These are phyloP conservation scores for Tachuris rubrigastra DNA, from an alignment of 2,113 vertebrate species.

Conservation along the genomic window DNA sequence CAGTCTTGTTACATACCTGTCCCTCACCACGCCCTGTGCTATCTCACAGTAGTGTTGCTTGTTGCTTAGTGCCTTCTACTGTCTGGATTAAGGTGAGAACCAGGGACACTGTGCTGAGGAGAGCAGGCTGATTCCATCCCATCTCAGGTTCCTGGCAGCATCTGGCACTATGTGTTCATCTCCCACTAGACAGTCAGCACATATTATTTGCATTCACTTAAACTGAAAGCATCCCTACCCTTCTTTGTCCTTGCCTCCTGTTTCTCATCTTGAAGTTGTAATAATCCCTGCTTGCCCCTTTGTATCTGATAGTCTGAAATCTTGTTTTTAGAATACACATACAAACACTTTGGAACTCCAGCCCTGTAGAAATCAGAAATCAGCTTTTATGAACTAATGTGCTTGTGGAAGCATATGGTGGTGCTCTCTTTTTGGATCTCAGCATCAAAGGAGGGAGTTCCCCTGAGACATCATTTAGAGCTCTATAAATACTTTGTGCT, in stretches of 20 bases:
- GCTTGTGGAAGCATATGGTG: background rate
- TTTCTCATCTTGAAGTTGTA: background rate
- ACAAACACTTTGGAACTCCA: background rate
- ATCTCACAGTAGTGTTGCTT: background rate
- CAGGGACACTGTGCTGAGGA: background rate
- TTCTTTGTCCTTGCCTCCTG: background rate
- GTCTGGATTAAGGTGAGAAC: background rate
- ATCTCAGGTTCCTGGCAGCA: background rate
- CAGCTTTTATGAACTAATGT: background rate
- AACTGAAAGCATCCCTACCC: background rate
- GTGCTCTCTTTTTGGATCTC: background rate
- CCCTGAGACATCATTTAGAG: background rate
- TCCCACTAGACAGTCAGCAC: background rate
- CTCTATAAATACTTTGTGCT: background rate
- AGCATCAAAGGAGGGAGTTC: background rate
- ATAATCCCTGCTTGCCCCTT: background rate
- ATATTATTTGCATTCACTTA: background rate
- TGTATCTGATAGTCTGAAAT: background rate
- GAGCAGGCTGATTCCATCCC: background rate
- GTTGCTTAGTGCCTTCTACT: background rate
- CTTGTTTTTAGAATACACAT: background rate
- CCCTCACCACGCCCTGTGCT: background rate
- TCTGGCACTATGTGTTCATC: accelerated
- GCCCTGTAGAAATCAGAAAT: background rate
- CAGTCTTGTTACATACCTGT: background rate